These are phyloP conservation scores for Liparis tanakae DNA, from an alignment of 2,797 vertebrate species.

Conservation along the genomic window DNA sequence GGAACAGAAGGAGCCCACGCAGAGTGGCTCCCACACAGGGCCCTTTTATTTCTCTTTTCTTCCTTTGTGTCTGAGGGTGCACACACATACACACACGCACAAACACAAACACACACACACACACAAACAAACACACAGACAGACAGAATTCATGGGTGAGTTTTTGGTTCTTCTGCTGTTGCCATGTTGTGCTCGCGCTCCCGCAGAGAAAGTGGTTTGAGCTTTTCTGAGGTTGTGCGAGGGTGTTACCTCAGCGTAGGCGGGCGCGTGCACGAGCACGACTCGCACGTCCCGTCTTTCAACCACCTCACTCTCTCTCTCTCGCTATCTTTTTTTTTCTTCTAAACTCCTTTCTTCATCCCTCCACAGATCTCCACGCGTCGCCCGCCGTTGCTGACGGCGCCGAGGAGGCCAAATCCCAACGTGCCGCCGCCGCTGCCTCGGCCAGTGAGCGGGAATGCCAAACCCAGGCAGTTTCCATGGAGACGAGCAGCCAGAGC, in stretches of 20 bases:
- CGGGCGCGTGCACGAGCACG: constrained; percentile 45
- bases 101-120: constrained; percentile 1
- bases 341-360: constrained; percentile 31
- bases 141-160: constrained; percentile 50
- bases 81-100: too few relatives aligned
- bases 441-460: constrained; percentile 70
- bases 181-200: constrained; percentile 45
- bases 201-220: constrained; percentile 54
- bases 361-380: constrained; percentile 77
- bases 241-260: constrained; percentile 64
- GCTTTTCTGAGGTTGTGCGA: constrained; percentile 63
- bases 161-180: constrained; percentile 61
- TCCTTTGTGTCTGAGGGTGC: constrained; percentile 29
- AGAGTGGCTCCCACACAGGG: constrained; percentile 57
- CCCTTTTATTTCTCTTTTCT: constrained; percentile 49
- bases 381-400: constrained; percentile 70
- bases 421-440: constrained; percentile 61
- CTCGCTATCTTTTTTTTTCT: constrained; percentile 6
- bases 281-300: constrained; percentile 62
- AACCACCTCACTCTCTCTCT: constrained; percentile 26
- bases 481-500: constrained; percentile 79
- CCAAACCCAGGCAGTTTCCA: constrained; percentile 78
- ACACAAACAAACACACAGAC: constrained; percentile 5
- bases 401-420: constrained; percentile 83
- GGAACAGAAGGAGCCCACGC: constrained; percentile 43